phyloP scores from a whole-genome alignment of 35 echinoderm and acorn worm species.

The Amphiura filiformis region DNA sequence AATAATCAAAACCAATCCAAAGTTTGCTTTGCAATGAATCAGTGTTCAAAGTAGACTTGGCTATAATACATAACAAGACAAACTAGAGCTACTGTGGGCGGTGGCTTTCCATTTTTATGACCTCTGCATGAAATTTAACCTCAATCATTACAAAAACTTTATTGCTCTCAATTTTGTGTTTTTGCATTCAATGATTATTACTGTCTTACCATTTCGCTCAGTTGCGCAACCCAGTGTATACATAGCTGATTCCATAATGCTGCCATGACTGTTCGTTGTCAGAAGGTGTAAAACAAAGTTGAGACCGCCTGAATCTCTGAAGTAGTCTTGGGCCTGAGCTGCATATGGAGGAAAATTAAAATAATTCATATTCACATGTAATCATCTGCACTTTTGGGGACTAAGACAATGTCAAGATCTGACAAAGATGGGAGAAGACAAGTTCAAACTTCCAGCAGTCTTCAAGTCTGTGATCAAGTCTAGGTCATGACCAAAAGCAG shows the following conservation, averaged over 20 bases:
- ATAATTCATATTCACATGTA: not conserved
- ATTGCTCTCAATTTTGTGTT: no score
- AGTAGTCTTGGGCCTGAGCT: constrained; percentile 63
- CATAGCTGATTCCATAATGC: constrained; percentile 51
- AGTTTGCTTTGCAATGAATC: no score
- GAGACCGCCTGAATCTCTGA: constrained; percentile 65
- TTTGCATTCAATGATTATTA: no score
- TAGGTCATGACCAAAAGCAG: not conserved
- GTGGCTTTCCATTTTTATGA: not conserved
- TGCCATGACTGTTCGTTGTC: constrained; percentile 36
- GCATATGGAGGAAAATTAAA: not conserved
- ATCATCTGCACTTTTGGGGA: not conserved
- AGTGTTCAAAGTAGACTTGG: no score
- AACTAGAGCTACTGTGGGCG: no score
- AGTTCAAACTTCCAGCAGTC: not conserved
- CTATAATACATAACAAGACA: no score
- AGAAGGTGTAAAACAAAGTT: constrained; percentile 60
- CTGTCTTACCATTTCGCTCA: constrained; percentile 78
- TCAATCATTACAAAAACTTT: no score
- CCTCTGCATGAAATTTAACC: no score
- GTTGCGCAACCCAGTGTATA: constrained; percentile 82
- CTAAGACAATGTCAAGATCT: not conserved
- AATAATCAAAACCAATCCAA: no score
- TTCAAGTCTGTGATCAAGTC: not conserved
- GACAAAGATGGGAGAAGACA: no score